These are phyloP conservation scores for Rhinoderma darwinii DNA, from an alignment of 2,113 vertebrate species.

Conservation along the genomic window DNA sequence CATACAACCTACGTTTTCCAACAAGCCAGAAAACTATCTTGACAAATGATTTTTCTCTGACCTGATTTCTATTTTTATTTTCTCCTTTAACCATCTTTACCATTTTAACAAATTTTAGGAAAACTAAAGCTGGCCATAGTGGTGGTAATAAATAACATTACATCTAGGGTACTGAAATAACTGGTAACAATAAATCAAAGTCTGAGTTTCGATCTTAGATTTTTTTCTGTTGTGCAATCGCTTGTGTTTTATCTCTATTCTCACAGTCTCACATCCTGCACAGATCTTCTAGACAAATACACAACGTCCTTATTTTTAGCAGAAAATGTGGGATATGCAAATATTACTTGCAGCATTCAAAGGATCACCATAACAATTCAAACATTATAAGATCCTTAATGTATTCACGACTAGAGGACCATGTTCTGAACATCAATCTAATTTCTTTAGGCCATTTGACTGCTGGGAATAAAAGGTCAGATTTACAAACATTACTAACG, in stretches of 20 bases:
- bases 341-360: neutral
- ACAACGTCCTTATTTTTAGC: neutral
- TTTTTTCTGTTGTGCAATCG: no score
- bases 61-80: no score
- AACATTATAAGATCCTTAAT: neutral
- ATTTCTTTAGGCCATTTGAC: neutral
- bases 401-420: neutral
- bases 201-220: no score
- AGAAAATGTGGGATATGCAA: neutral
- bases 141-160: neutral
- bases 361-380: neutral
- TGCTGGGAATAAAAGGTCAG: neutral
- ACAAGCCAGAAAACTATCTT: no score
- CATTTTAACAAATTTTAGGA: no score
- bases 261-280: no score
- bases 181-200: neutral
- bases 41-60: no score
- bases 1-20: no score
- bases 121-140: no score
- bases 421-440: neutral
- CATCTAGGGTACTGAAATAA: neutral
- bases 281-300: neutral
- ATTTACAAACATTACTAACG: constrained; percentile 23
- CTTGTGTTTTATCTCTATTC: no score
- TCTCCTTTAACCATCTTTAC: no score